Base-by-base conservation (phyloP, 2,888 invertebrate species). In the Limenitis arthemis region DNA sequence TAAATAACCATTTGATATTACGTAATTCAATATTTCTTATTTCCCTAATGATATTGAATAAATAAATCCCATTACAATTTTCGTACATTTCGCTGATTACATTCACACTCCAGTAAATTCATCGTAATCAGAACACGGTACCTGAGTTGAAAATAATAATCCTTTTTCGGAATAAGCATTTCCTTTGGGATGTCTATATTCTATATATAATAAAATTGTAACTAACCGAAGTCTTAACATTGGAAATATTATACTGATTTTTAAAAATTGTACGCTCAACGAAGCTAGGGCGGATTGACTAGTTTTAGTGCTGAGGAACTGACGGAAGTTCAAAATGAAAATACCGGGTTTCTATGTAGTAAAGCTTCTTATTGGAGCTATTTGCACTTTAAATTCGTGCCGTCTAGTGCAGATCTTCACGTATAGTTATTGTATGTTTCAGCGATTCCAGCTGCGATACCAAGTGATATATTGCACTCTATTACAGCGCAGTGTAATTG, bases 61-160 rank as follows among this genome's bases (percentile, higher is more conserved):
- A 11, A 37, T 46, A 7, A 31, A 31, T 20, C 5, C 41, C 41
- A 40, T 40, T 48, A 41, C 37, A 30, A 34, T 41, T 37, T 28
- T 33, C 38, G 48, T 36, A 34, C 41, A 48, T 48, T 42, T 5
- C 33, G 44, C 41, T 50, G 54, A 54, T 50, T 54, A 49, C 41
- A 44, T 48, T 53, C 44, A 55, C 53, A 53, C 42, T 51, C 39
- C 34, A 53, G 47, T 53, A 53, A 48, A 37, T 37, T n/a, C 29
- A 44, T 42, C 46, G 12, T 37, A 37, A 31, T 46, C 44, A 6
- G 44, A 36, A 29, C 8, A 49, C 51, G 47, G 51, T 56, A n/a
- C 20, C 20, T 20, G 20, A 20, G 1, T 20, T 20, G 20, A 20
- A 20, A 20, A 20, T 20, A 20, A 4, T 4, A 20, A 20, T 20